Conservation (phyloP, 2,113 vertebrate genomes). For the Lagopus leucura region DNA sequence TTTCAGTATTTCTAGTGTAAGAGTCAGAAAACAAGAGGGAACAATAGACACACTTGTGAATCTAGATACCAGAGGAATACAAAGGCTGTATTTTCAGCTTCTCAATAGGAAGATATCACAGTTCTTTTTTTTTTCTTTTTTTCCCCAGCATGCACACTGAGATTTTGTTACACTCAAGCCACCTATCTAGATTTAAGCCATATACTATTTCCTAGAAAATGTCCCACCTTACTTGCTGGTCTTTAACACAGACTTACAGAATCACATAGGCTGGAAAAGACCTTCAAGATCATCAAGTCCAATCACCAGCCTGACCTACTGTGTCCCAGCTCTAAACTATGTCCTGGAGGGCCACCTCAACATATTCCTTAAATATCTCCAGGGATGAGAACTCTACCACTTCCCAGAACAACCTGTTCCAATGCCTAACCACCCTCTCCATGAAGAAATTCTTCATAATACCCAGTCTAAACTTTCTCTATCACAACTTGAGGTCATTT, state of each 20-base stretch:
- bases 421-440: neutral
- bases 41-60: neutral
- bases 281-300: neutral
- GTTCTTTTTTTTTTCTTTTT: neutral
- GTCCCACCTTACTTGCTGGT: neutral
- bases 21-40: neutral
- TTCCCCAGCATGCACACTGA: neutral
- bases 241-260: neutral
- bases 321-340: neutral
- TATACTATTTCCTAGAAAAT: neutral
- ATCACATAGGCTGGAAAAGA: neutral
- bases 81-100: slow-evolving; percentile 10
- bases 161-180: neutral
- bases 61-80: neutral
- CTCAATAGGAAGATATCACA: neutral
- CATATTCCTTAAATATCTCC: neutral
- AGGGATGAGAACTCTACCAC: neutral
- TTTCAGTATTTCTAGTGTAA: neutral
- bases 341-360: neutral
- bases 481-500: neutral
- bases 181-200: neutral
- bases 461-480: neutral
- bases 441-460: neutral
- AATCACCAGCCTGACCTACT: neutral
- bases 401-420: neutral